Evolutionary conservation across 2,888 invertebrate species (phyloP), one percentile per base, ranked within the genome.

Genomic region (Exocentrus adspersus): DNA sequence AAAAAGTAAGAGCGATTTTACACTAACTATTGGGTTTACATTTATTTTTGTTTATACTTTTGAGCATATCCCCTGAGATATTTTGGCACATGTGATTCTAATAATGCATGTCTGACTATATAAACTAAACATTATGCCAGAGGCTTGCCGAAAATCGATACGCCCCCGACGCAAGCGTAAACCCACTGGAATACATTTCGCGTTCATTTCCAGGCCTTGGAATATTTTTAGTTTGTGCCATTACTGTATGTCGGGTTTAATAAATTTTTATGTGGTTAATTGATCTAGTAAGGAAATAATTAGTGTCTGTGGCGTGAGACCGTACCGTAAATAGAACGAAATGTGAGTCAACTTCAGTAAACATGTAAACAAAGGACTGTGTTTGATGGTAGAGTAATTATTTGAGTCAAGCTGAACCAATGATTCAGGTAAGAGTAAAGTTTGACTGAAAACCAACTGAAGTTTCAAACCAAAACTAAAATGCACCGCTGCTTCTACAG

Each of bases 331-430:
- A 32, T 12, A 30, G 30, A 32, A 46, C 9, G 7, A 16, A 16
- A 45, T 19, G 57, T 30, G 28, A 28, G 17, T 4, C 43, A 45
- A 14, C 20, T 57, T 19, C 20, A 32, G 30, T 32, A 46, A 19
- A 30, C 7, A 57, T 57, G 57, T 46, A 57, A 57, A 57, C 57
- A 57, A 46, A 57, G 45, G 28, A 46, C 28, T 42, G 28, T 42
- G 30, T 42, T 57, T 54, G 12, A 43, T 54, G 30, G 12, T 19
- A 54, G 17, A 46, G 5, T 57, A 57, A 57, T n/a, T n/a, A n/a
- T n/a, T n/a, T n/a, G n/a, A 43, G 4, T 57, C 46, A 28, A 45
- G 20, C 57, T 28, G 57, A 57, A 46, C 57, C 57, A 46, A 57
- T 57, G 57, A 57, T 57, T 57, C 57, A 57, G 57, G 57, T 57